phyloP scores from a whole-genome alignment of 2,113 vertebrate genomes.

The Hypanus sabinus region DNA sequence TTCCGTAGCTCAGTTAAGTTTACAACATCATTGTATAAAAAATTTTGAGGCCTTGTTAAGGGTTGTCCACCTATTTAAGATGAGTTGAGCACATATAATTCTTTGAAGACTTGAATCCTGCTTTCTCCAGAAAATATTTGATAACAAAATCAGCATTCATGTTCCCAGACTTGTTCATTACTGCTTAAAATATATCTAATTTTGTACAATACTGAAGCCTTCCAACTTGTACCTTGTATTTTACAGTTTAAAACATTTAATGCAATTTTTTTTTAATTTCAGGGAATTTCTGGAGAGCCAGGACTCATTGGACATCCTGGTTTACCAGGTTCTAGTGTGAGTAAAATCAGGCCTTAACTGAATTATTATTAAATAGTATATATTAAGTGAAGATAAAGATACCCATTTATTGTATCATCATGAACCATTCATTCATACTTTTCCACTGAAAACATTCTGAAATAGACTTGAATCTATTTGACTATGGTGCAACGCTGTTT shows the following conservation, averaged over 20 bases:
- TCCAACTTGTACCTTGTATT: neutral
- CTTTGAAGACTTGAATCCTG: neutral
- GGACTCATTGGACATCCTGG: conserved; percentile 57
- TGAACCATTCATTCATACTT: neutral
- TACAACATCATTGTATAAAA: neutral
- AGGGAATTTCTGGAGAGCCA: conserved; percentile 63
- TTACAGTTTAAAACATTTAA: neutral
- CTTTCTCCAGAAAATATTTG: no score
- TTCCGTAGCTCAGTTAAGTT: neutral
- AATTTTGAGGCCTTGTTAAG: neutral
- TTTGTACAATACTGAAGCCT: neutral
- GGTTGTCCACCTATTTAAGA: neutral
- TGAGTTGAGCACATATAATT: neutral
- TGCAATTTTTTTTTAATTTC: neutral
- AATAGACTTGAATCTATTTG: neutral
- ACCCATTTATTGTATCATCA: neutral
- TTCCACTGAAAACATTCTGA: neutral
- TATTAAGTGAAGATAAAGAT: neutral
- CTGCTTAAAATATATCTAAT: no score
- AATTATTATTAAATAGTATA: neutral
- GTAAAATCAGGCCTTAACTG: neutral
- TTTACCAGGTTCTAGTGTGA: conserved; percentile 46
- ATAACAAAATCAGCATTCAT: neutral
- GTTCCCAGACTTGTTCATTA: neutral
- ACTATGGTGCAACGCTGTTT: neutral